phyloP scores from a whole-genome alignment of 2,888 invertebrate genomes.

The Catocala sponsa region DNA sequence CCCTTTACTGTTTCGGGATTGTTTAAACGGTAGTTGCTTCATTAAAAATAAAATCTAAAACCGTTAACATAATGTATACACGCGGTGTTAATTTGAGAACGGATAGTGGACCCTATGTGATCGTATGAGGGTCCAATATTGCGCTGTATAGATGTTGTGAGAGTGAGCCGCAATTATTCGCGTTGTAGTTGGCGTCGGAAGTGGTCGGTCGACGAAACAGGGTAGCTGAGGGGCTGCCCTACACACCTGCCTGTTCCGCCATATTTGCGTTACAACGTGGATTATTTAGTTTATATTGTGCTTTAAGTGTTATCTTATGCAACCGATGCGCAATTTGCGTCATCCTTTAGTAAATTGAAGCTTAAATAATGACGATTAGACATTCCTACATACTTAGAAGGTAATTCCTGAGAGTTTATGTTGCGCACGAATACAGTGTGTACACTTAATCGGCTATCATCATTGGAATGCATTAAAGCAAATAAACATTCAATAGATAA shows the following conservation, averaged over 20 bases:
- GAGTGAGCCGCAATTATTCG: constrained; percentile 61
- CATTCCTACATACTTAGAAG: constrained; percentile 21
- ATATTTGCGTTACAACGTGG: constrained; percentile 56
- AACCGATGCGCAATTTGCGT: constrained; percentile 29
- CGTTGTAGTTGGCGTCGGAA: constrained; percentile 66
- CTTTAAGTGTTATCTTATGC: constrained; percentile 32
- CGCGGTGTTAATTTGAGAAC: constrained; percentile 47
- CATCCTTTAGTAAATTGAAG: constrained; percentile 13
- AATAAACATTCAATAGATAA: constrained; percentile 31
- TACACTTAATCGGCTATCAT: constrained; percentile 29
- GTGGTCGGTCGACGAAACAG: constrained; percentile 51
- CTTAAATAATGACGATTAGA: not conserved
- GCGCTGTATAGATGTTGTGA: constrained; percentile 25
- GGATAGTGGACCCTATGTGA: constrained; percentile 52
- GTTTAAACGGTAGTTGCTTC: constrained; percentile 59
- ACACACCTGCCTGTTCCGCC: constrained; percentile 75
- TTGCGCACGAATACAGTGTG: constrained; percentile 19
- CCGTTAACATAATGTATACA: constrained; percentile 67
- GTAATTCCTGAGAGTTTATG: constrained; percentile 22
- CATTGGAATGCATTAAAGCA: constrained; percentile 26
- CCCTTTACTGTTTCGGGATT: constrained; percentile 42
- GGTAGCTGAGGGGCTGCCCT: constrained; percentile 64
- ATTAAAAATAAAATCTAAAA: constrained; percentile 66
- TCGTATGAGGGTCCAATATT: constrained; percentile 35
- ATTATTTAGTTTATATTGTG: constrained; percentile 42